phyloP scores from a whole-genome alignment of 2,797 vertebrate species.

The Chromobotia macracanthus region DNA sequence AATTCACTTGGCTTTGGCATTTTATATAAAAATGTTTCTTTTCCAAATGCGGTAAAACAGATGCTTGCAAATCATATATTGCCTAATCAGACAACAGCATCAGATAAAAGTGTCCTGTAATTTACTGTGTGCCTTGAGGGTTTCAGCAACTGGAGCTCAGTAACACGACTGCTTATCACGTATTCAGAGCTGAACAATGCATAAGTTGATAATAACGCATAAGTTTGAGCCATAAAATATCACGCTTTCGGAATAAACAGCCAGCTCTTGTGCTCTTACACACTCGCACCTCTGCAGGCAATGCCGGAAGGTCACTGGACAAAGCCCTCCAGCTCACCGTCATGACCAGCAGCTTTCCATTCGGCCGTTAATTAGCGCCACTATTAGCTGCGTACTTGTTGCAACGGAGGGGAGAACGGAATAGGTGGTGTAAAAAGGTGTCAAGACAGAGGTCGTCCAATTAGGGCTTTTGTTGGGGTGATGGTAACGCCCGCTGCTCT shows the following conservation, averaged over 20 bases:
- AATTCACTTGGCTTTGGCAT: slow-evolving; percentile 11
- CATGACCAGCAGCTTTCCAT: slow-evolving; percentile 36
- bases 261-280: slow-evolving; percentile 26
- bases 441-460: slow-evolving; percentile 83
- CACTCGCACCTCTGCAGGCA: slow-evolving; percentile 18
- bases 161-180: slow-evolving; percentile 8
- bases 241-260: slow-evolving; percentile 30
- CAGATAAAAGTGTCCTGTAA: not conserved
- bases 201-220: slow-evolving; percentile 33
- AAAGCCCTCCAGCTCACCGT: slow-evolving; percentile 29
- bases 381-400: slow-evolving; percentile 78
- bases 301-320: slow-evolving; percentile 39
- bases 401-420: slow-evolving; percentile 27
- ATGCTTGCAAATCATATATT: not conserved
- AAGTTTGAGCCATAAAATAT: slow-evolving; percentile 30
- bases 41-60: slow-evolving; percentile 35
- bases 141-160: slow-evolving; percentile 22
- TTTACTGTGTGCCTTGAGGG: not conserved
- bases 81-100: slow-evolving; percentile 18
- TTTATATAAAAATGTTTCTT: slow-evolving; percentile 58
- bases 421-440: slow-evolving; percentile 66
- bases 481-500: slow-evolving; percentile 56
- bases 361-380: slow-evolving; percentile 84
- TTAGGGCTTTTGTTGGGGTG: slow-evolving; percentile 87
- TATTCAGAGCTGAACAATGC: slow-evolving; percentile 18